Base-by-base conservation (phyloP, 2,888 invertebrate species). In the Ephialtes manifestator region DNA sequence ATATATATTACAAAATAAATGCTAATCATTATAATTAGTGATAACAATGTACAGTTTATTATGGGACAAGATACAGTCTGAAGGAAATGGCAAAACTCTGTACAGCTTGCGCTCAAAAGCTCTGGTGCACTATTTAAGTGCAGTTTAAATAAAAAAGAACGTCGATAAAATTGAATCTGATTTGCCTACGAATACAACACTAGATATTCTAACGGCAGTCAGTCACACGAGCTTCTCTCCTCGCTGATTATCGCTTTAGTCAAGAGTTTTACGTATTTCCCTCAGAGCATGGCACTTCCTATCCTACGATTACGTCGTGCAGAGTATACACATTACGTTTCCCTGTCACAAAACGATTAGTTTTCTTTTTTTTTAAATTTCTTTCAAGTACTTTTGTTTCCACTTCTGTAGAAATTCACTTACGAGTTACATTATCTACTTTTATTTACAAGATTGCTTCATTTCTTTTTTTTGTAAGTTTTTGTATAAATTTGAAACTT, bases 251-350 rank as follows among this genome's bases (percentile, higher is more conserved):
- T n/a, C 53, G 46, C 70, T 58, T 10, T 71, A 48, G 43, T 74
- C 58, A 65, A 46, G 60, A 71, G 48, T 72, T 83, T 89, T 88
- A 84, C 76, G 80, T 86, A 82, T 90, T 86, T 89, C 88, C 83
- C 70, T 67, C 71, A 93, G 92, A 94, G 91, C 91, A 94, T 94
- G 94, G 94, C 94, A 94, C 94, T 90, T 92, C 90, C 93, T 93
- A 92, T 90, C 86, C 90, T 92, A 93, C 88, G 88, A 88, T 91
- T 88, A 90, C 75, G 86, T 88, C 86, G 84, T 67, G 77, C 84
- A 77, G 80, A 77, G 55, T 51, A 31, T 63, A 35, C 48, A 58
- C 24, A 63, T 39, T 43, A 67, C 53, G 39, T 77, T 70, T 77
- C 55, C 80, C 74, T 70, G 81, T 79, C 39, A 35, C 51, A 20